Evolutionary conservation across 2,797 vertebrate genomes (phyloP).

Genomic region (Chaunax sp.): DNA sequence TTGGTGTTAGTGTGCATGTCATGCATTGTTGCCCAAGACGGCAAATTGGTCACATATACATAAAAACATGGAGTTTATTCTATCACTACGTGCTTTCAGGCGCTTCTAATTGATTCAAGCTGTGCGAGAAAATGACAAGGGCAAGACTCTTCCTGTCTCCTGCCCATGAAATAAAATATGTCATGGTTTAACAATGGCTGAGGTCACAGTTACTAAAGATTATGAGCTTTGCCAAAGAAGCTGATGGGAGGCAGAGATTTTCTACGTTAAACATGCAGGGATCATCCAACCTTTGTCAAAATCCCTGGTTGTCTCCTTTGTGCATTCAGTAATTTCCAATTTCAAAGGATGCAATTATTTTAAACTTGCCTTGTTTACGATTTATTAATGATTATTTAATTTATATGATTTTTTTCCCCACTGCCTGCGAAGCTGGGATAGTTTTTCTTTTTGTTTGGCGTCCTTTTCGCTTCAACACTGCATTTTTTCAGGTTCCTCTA

Average conservation of each 20-base stretch:
- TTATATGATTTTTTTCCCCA: too few species aligned
- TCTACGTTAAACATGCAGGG: not conserved
- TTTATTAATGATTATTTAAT: too few species aligned
- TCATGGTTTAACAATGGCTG: slow-evolving; percentile 64
- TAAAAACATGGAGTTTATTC: slow-evolving; percentile 13
- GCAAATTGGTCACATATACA: slow-evolving; percentile 12
- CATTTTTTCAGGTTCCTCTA: too few species aligned
- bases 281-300: slow-evolving; percentile 2
- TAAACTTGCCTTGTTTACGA: too few species aligned
- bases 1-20: slow-evolving; percentile 9
- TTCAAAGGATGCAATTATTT: too few species aligned
- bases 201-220: slow-evolving; percentile 56
- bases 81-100: slow-evolving; percentile 13
- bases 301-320: not conserved
- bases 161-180: slow-evolving; percentile 56
- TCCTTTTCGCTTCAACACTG: too few species aligned
- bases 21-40: not conserved
- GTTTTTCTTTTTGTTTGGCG: too few species aligned
- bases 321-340: too few species aligned
- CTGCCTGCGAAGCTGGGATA: too few species aligned
- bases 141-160: slow-evolving; percentile 57
- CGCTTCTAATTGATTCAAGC: slow-evolving; percentile 46
- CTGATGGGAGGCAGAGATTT: not conserved
- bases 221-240: slow-evolving; percentile 34
- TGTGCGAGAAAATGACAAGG: slow-evolving; percentile 46